Percentiles rank a stretch among this genome's conserved stretches.
phyloP scores from a whole-genome alignment of 2,113 vertebrate species.

The Cottus gobio region DNA sequence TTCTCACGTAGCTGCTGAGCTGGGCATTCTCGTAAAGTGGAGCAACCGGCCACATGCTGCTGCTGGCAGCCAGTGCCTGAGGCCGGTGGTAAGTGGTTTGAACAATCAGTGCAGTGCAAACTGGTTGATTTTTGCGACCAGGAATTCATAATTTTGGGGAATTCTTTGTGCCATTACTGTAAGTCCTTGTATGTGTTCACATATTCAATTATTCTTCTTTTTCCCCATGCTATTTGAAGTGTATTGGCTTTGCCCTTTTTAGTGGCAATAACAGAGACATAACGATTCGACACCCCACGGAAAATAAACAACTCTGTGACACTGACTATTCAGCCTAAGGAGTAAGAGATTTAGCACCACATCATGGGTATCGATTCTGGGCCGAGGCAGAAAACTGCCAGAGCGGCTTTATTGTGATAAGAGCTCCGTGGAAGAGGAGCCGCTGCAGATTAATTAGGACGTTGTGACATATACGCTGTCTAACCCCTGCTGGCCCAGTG shows the following conservation, averaged over 20 bases:
- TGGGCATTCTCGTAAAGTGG: background rate
- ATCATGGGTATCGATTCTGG: background rate
- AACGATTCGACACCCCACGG: background rate
- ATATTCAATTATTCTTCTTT: background rate
- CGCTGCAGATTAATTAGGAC: constrained; percentile 18
- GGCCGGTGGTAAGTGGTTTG: constrained; percentile 2
- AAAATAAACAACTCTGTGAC: background rate
- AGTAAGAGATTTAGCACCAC: background rate
- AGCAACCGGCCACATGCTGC: background rate
- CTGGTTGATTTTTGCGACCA: no score
- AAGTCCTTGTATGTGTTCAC: background rate
- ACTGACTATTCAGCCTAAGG: background rate
- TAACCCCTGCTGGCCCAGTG: background rate
- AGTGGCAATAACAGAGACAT: background rate
- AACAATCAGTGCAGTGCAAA: background rate
- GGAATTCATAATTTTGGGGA: background rate
- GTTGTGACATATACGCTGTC: constrained; percentile 14
- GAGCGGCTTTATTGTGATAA: background rate
- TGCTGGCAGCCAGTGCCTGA: background rate
- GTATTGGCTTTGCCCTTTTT: background rate
- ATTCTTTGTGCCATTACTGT: background rate
- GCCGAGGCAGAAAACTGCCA: background rate
- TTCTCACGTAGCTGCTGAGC: constrained; percentile 10
- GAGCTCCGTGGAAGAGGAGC: background rate
- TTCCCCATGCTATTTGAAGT: background rate